Conservation (phyloP, 1,140 invertebrate species). For the Hylaeus volcanicus region DNA sequence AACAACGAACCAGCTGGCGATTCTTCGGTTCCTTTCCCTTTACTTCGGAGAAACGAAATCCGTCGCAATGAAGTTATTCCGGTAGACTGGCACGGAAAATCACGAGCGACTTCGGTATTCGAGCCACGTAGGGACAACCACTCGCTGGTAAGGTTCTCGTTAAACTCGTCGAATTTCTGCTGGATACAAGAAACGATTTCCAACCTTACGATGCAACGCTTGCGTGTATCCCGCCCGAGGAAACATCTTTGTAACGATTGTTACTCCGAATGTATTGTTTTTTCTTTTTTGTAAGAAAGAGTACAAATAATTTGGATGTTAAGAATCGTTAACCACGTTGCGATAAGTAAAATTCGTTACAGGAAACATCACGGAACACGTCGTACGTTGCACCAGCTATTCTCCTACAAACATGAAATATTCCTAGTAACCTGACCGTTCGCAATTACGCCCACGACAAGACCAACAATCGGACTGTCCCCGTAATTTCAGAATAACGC, state of each 20-base stretch:
- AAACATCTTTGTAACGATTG: constrained; percentile 36
- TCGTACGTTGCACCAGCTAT: background rate
- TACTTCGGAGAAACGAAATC: constrained; percentile 8
- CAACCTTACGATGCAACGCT: constrained; percentile 25
- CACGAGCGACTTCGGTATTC: constrained; percentile 21
- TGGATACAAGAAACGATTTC: constrained; percentile 22
- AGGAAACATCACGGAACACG: background rate
- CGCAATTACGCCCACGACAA: constrained; percentile 2
- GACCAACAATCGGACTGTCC: background rate
- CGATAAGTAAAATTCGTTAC: background rate
- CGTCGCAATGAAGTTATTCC: constrained; percentile 25
- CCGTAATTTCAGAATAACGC: constrained; percentile 19
- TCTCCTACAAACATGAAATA: background rate
- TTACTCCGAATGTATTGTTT: constrained; percentile 26
- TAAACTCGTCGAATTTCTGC: constrained; percentile 36
- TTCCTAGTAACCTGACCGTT: background rate
- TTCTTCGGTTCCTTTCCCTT: background rate
- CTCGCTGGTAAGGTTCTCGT: constrained; percentile 43
- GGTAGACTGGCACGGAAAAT: constrained; percentile 25
- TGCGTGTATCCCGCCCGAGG: background rate
- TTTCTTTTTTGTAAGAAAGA: too few species aligned
- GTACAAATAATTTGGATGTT: too few species aligned
- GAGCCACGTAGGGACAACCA: constrained; percentile 37
- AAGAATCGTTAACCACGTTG: background rate
- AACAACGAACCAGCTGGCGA: background rate